Conservation (phyloP, 2,888 invertebrate genomes). For the Erannis defoliaria region DNA sequence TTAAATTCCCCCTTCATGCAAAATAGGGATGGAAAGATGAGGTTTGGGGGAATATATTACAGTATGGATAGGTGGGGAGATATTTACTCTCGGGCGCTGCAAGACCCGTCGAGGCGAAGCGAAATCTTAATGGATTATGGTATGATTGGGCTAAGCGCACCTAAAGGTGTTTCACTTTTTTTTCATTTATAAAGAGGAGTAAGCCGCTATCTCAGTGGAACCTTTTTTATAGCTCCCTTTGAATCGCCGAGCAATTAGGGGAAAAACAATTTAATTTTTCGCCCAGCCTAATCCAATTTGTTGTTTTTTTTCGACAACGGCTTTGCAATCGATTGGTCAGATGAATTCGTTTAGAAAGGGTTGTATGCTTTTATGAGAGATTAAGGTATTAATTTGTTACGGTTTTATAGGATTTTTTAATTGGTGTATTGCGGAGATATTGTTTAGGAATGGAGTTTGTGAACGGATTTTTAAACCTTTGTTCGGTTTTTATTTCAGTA, state of each 20-base stretch:
- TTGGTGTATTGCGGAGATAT: slow-evolving; percentile 34
- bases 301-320: slow-evolving; percentile 52
- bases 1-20: slow-evolving; percentile 87
- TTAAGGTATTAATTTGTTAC: slow-evolving; percentile 35
- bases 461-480: not conserved
- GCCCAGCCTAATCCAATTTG: slow-evolving; percentile 54
- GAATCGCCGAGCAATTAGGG: slow-evolving; percentile 66
- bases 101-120: slow-evolving; percentile 77
- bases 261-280: slow-evolving; percentile 70
- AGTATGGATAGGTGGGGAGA: slow-evolving; percentile 68
- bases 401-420: slow-evolving; percentile 40
- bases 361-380: slow-evolving; percentile 40
- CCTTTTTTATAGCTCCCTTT: slow-evolving; percentile 56
- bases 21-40: slow-evolving; percentile 83
- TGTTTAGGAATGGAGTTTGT: slow-evolving; percentile 16
- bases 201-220: slow-evolving; percentile 54
- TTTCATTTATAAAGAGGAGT: slow-evolving; percentile 67
- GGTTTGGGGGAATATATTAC: slow-evolving; percentile 84
- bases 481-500: not conserved
- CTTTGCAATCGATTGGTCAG: slow-evolving; percentile 58
- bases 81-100: slow-evolving; percentile 84
- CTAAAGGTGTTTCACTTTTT: slow-evolving; percentile 67
- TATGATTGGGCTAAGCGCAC: slow-evolving; percentile 81
- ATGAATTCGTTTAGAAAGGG: slow-evolving; percentile 58
- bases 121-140: slow-evolving; percentile 86